Conservation (phyloP, 2,113 vertebrate species). For the Tautogolabrus adspersus region DNA sequence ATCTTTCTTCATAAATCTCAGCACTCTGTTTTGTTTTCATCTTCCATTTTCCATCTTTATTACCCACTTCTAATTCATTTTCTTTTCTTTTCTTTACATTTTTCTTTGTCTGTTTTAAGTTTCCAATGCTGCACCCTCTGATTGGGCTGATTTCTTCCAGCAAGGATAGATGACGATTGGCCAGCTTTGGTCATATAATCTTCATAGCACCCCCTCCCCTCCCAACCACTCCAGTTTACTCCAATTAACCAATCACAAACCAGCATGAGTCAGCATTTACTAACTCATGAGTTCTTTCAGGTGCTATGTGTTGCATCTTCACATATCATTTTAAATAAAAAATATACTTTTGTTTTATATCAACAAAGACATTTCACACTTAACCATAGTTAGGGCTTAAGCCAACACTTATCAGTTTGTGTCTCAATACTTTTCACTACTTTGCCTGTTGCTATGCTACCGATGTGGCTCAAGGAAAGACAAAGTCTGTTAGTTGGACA, state of each 20-base stretch:
- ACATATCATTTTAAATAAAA: background rate
- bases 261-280: constrained; percentile 38
- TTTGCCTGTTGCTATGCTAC: background rate
- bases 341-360: background rate
- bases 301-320: constrained; percentile 15
- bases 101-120: constrained; percentile 85
- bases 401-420: background rate
- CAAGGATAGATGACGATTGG: constrained; percentile 83
- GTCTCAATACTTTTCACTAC: background rate
- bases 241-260: constrained; percentile 34
- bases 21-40: constrained; percentile 19
- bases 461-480: background rate
- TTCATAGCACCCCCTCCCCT: background rate
- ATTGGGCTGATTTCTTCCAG: constrained; percentile 89
- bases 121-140: constrained; percentile 89
- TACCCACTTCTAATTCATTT: constrained; percentile 22
- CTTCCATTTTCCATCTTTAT: constrained; percentile 17
- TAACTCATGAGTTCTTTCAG: background rate
- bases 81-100: constrained; percentile 58
- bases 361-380: no score
- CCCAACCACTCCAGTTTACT: background rate
- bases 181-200: constrained; percentile 69
- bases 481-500: background rate
- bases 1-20: constrained; percentile 5
- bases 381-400: background rate